Evolutionary conservation across 2,797 vertebrate species (phyloP).

Genomic region (Rhincodon typus): DNA sequence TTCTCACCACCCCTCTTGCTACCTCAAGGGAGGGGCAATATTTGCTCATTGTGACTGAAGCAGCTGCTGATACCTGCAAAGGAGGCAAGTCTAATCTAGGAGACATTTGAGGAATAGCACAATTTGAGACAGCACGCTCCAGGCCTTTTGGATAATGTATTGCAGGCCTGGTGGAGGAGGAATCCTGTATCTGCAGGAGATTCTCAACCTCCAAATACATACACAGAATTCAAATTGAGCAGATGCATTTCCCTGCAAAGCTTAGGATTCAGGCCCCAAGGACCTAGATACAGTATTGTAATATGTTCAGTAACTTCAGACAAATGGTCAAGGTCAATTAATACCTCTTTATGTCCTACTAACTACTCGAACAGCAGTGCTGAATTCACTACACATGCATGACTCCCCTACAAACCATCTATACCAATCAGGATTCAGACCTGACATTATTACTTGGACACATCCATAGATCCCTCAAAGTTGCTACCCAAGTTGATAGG

Average conservation of each 20-base stretch:
- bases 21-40: too few relatives aligned
- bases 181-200: not conserved
- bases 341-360: not conserved
- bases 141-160: not conserved
- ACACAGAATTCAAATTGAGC: not conserved
- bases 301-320: not conserved
- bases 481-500: too few relatives aligned
- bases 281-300: not conserved
- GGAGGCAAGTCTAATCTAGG: not conserved
- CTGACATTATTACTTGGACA: not conserved
- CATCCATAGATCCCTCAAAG: too few relatives aligned
- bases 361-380: not conserved
- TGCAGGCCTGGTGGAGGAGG: not conserved
- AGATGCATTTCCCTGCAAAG: not conserved
- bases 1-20: too few relatives aligned
- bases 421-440: not conserved
- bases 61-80: not conserved
- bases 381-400: not conserved
- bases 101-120: not conserved
- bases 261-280: not conserved
- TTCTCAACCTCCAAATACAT: not conserved
- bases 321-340: not conserved
- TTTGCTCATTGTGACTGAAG: not conserved
- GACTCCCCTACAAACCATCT: not conserved
- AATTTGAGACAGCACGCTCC: not conserved